These are phyloP conservation scores for Pelmatolapia mariae DNA, from an alignment of 2,113 vertebrate species.

Conservation along the genomic window DNA sequence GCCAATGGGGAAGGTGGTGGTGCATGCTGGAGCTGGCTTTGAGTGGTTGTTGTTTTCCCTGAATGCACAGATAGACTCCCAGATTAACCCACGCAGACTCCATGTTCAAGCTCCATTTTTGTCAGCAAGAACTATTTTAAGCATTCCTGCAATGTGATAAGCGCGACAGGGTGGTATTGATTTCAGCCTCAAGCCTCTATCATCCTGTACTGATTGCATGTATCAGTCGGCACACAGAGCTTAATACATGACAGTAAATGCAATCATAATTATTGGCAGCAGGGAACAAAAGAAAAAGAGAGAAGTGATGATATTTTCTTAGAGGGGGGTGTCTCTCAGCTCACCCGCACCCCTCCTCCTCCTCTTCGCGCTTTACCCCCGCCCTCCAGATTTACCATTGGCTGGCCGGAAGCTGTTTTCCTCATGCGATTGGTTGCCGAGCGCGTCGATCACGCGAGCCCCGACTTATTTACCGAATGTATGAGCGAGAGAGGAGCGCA, in stretches of 20 bases:
- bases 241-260: neutral
- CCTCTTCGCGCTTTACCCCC: neutral
- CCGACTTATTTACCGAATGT: conserved; percentile 69
- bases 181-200: neutral
- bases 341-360: conserved; percentile 30
- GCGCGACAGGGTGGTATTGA: neutral
- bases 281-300: conserved; percentile 58
- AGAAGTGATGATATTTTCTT: conserved; percentile 58
- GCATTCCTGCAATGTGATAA: neutral
- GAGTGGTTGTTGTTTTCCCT: neutral
- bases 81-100: neutral
- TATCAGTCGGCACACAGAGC: neutral
- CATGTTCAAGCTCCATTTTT: neutral
- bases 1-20: neutral
- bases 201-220: neutral
- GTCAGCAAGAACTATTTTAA: neutral
- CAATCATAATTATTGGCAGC: conserved; percentile 43
- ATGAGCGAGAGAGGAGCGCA: conserved; percentile 30
- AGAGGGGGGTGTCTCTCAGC: conserved; percentile 25
- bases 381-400: conserved; percentile 32
- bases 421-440: conserved; percentile 23
- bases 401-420: conserved; percentile 45
- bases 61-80: neutral
- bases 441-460: conserved; percentile 38
- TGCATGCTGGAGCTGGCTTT: neutral